Conservation (phyloP, 2,113 vertebrate species). For the Ancistrus triradiatus region DNA sequence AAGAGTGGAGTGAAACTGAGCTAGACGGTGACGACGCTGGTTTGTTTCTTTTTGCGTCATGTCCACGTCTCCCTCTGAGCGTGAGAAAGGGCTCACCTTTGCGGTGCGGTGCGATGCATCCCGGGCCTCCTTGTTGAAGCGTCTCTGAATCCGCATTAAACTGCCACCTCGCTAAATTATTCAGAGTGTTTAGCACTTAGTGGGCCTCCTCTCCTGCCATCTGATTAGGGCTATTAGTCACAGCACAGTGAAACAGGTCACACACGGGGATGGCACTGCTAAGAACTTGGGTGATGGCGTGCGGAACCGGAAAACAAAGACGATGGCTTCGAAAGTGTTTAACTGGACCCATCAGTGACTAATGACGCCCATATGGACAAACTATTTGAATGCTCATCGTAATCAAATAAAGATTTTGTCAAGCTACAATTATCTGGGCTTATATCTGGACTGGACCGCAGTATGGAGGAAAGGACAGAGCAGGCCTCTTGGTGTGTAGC, state of each 20-base stretch:
- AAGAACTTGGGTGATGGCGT: constrained; percentile 16
- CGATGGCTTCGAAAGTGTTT: not conserved
- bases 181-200: constrained; percentile 86
- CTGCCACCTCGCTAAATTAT: constrained; percentile 87
- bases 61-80: not conserved
- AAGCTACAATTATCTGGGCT: no score
- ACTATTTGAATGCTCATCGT: not conserved
- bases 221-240: constrained; percentile 52
- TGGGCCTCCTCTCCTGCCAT: constrained; percentile 57
- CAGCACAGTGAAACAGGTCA: constrained; percentile 43
- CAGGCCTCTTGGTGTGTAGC: no score
- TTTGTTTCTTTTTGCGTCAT: not conserved
- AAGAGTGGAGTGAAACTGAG: not conserved
- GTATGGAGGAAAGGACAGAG: no score
- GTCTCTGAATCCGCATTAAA: constrained; percentile 78
- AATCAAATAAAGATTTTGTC: no score
- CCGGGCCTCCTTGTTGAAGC: constrained; percentile 64
- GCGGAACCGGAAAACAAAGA: constrained; percentile 36
- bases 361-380: constrained; percentile 18
- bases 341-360: constrained; percentile 8
- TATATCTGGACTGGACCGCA: no score
- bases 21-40: not conserved
- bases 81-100: not conserved
- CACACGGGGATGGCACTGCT: constrained; percentile 17
- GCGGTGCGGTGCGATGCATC: constrained; percentile 49